These are phyloP conservation scores for Andrena chrysosceles DNA, from an alignment of 2,888 invertebrate genomes.

Conservation along the genomic window DNA sequence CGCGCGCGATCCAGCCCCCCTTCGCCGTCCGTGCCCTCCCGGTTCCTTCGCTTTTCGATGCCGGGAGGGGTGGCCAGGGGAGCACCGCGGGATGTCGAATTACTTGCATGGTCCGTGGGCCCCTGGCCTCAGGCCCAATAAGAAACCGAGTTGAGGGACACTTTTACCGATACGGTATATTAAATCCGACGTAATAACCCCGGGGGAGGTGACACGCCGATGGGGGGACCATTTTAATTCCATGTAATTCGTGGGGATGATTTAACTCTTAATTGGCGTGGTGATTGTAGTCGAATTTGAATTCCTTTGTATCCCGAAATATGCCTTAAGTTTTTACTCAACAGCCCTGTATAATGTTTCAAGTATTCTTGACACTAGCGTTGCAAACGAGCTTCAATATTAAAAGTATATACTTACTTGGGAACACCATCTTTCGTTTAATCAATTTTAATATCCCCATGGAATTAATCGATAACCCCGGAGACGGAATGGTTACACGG, in stretches of 20 bases:
- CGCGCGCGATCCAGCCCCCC: constrained; percentile 48
- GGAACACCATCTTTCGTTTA: neutral
- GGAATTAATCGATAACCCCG: constrained; percentile 1
- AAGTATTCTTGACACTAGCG: too few relatives aligned
- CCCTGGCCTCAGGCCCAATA: constrained; percentile 53
- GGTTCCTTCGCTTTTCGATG: neutral
- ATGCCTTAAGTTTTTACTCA: too few relatives aligned
- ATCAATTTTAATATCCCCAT: neutral
- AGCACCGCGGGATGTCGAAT: constrained; percentile 65
- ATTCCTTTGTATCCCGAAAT: too few relatives aligned
- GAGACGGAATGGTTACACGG: neutral
- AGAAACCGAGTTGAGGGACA: constrained; percentile 50
- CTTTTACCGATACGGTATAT: constrained; percentile 58
- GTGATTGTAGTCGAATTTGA: neutral
- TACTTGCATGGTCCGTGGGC: constrained; percentile 47
- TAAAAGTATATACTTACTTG: neutral
- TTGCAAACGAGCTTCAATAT: neutral
- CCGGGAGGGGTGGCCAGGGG: constrained; percentile 36
- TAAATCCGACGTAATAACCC: constrained; percentile 59
- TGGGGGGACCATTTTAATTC: constrained; percentile 19
- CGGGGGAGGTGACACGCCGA: neutral
- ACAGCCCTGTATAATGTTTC: too few relatives aligned
- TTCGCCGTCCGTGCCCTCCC: neutral
- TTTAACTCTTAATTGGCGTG: too few relatives aligned
- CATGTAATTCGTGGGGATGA: too few relatives aligned